Conservation (phyloP, 1,140 invertebrate species). For the Asbolus verrucosus region DNA sequence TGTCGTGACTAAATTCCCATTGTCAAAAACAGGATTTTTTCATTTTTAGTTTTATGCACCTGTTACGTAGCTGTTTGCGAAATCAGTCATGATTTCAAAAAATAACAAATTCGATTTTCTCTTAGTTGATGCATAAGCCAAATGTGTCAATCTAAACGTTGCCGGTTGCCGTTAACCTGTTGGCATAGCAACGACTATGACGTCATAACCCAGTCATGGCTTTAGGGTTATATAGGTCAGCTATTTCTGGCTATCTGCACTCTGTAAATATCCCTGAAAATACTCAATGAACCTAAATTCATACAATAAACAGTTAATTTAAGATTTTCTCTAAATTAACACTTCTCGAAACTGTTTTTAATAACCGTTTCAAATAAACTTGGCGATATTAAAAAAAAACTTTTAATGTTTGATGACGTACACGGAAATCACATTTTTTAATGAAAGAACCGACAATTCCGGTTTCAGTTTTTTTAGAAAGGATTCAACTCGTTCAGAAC, state of each 20-base stretch:
- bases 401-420: too few species aligned
- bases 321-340: not conserved
- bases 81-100: too few species aligned
- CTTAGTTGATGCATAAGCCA: constrained; percentile 35
- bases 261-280: constrained; percentile 37
- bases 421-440: too few species aligned
- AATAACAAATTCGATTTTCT: not conserved
- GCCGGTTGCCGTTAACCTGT: constrained; percentile 65
- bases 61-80: too few species aligned
- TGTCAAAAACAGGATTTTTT: too few species aligned
- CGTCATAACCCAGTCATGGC: constrained; percentile 57
- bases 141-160: constrained; percentile 55
- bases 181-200: constrained; percentile 57
- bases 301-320: not conserved
- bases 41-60: too few species aligned
- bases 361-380: too few species aligned
- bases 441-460: too few species aligned
- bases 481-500: too few species aligned
- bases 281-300: constrained; percentile 36
- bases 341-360: not conserved
- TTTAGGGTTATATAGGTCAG: constrained; percentile 59
- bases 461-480: too few species aligned
- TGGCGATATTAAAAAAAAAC: too few species aligned
- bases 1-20: too few species aligned
- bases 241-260: constrained; percentile 51